Evolutionary conservation across 2,888 invertebrate genomes (phyloP).

Genomic region (Ethmia dodecea): DNA sequence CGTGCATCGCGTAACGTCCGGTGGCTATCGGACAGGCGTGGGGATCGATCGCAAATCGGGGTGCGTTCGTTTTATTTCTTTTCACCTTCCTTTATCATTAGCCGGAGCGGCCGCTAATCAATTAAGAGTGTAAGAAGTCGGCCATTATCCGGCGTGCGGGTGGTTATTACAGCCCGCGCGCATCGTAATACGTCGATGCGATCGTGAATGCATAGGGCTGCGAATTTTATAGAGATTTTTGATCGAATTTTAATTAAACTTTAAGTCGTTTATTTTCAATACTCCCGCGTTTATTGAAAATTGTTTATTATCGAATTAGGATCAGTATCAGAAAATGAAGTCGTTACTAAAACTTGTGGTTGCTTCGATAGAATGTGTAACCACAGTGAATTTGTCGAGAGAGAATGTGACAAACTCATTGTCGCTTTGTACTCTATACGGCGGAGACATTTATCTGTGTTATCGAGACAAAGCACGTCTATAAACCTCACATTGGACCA

Average conservation of each 20-base stretch:
- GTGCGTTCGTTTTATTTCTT: slow-evolving; percentile 70
- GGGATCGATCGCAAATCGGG: slow-evolving; percentile 64
- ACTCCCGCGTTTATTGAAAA: slow-evolving; percentile 23
- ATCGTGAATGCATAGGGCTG: slow-evolving; percentile 75
- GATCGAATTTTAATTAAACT: slow-evolving; percentile 66
- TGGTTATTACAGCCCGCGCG: slow-evolving; percentile 68
- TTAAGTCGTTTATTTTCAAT: slow-evolving; percentile 38
- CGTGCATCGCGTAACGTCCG: slow-evolving; percentile 34
- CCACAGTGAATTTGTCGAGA: slow-evolving; percentile 61
- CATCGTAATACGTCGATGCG: slow-evolving; percentile 68
- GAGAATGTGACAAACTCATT: slow-evolving; percentile 65
- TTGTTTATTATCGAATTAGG: slow-evolving; percentile 5
- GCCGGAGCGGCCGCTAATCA: slow-evolving; percentile 76
- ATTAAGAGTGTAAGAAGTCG: slow-evolving; percentile 78
- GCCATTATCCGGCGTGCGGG: slow-evolving; percentile 72
- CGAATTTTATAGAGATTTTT: slow-evolving; percentile 65
- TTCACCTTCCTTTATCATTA: slow-evolving; percentile 78
- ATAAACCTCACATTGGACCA: slow-evolving; percentile 74
- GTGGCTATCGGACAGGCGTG: slow-evolving; percentile 48
- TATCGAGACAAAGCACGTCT: slow-evolving; percentile 72
- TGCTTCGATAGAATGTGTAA: slow-evolving; percentile 37
- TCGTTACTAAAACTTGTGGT: slow-evolving; percentile 26
- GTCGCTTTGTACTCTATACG: slow-evolving; percentile 67
- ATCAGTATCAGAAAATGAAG: slow-evolving; percentile 21
- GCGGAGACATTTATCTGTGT: slow-evolving; percentile 73